Conservation (phyloP, 2,113 vertebrate species). For the Syngnathoides biaculeatus region DNA sequence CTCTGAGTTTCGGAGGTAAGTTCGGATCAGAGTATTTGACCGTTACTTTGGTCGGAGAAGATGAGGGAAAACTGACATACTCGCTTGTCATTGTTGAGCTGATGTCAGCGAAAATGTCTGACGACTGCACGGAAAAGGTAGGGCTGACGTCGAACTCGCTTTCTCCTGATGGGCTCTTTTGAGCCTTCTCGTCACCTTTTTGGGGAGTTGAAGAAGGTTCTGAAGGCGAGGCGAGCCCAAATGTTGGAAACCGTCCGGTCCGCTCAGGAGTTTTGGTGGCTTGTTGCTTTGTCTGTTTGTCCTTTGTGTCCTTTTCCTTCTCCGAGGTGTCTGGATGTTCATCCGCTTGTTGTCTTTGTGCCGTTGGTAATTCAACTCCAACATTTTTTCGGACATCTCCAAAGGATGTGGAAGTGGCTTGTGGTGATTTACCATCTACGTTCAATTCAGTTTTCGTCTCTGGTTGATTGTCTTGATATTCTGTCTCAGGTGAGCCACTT, state of each 20-base stretch:
- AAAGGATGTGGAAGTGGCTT: slow-evolving; percentile 49
- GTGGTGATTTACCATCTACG: slow-evolving; percentile 51
- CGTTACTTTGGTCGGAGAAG: slow-evolving; percentile 70
- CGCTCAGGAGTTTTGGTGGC: slow-evolving; percentile 54
- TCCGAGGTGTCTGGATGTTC: slow-evolving; percentile 26
- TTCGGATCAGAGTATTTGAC: slow-evolving; percentile 67
- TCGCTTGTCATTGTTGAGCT: slow-evolving; percentile 73
- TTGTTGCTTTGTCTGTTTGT: slow-evolving; percentile 38
- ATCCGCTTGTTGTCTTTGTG: slow-evolving; percentile 49
- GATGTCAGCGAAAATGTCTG: slow-evolving; percentile 73
- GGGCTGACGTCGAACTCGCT: slow-evolving; percentile 60
- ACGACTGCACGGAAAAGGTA: slow-evolving; percentile 67
- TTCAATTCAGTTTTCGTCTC: slow-evolving; percentile 38
- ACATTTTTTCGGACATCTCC: slow-evolving; percentile 56
- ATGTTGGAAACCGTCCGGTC: slow-evolving; percentile 67
- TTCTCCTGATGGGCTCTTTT: slow-evolving; percentile 43
- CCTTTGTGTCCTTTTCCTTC: slow-evolving; percentile 35
- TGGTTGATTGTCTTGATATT: slow-evolving; percentile 26
- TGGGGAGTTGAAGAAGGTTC: slow-evolving; percentile 44
- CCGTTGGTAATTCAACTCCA: slow-evolving; percentile 70
- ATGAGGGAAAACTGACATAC: slow-evolving; percentile 36
- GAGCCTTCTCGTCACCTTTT: slow-evolving; percentile 24
- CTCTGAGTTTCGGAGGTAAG: slow-evolving; percentile 30
- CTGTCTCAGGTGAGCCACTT: slow-evolving; percentile 21
- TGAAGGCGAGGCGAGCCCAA: slow-evolving; percentile 63